Conservation (phyloP, 2,888 invertebrate species). For the Vesta saturnalis region DNA sequence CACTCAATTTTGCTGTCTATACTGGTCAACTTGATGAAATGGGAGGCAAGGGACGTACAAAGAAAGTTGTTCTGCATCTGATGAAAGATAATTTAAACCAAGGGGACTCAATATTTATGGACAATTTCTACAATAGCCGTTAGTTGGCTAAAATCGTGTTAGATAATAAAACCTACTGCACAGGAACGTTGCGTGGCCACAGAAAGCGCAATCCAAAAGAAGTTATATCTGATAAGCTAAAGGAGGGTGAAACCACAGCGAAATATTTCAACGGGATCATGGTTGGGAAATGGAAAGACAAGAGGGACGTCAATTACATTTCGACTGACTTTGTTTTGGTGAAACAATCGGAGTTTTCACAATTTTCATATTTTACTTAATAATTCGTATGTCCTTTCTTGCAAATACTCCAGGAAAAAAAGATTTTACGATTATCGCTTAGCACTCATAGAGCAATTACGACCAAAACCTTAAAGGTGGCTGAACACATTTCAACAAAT, state of each 20-base stretch:
- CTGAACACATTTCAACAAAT: too few species aligned
- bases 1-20: constrained; percentile 23
- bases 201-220: background rate
- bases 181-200: background rate
- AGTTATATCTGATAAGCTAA: background rate
- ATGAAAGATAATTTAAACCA: constrained; percentile 48
- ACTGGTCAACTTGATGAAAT: constrained; percentile 7
- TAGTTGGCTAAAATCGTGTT: constrained; percentile 33
- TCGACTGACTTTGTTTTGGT: too few species aligned
- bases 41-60: constrained; percentile 41
- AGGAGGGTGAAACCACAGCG: background rate
- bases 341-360: too few species aligned
- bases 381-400: too few species aligned
- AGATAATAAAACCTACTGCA: background rate
- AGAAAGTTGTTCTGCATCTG: constrained; percentile 50
- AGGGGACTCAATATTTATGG: constrained; percentile 52
- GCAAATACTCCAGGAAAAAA: too few species aligned
- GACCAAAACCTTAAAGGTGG: too few species aligned
- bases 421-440: too few species aligned
- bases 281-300: background rate
- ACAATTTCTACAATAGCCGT: constrained; percentile 52
- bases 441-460: too few species aligned
- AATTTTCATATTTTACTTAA: too few species aligned
- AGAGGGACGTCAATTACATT: background rate
- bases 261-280: background rate